These are phyloP conservation scores for Calcarius lapponicus DNA, from an alignment of 2,797 vertebrate genomes.

Conservation along the genomic window DNA sequence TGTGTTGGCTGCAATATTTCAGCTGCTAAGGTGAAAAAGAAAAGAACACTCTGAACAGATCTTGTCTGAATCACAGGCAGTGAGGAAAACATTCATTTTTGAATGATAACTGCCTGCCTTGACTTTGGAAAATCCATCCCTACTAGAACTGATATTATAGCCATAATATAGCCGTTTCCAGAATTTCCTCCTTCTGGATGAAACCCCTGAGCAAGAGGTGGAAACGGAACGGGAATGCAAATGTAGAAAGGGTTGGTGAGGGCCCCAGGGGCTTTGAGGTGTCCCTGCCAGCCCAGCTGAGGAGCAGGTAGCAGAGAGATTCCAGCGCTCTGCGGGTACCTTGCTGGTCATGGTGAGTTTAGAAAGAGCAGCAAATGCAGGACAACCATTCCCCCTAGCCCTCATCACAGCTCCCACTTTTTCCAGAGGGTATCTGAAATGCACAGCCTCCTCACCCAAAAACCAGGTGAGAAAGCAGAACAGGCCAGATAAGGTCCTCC, in stretches of 20 bases:
- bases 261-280: neutral
- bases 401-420: neutral
- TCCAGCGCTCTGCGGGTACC: neutral
- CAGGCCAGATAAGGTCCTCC: neutral
- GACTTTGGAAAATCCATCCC: neutral
- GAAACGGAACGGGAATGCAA: neutral
- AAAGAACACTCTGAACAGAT: neutral
- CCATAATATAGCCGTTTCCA: neutral
- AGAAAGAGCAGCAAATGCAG: neutral
- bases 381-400: accelerated
- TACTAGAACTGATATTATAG: neutral
- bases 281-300: neutral
- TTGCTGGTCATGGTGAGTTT: accelerated
- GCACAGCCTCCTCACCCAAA: neutral
- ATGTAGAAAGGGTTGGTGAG: neutral
- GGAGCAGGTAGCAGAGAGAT: neutral
- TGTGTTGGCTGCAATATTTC: neutral
- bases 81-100: neutral
- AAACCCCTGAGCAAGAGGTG: neutral
- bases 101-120: neutral
- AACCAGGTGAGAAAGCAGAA: neutral
- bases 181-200: neutral
- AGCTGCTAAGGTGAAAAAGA: neutral
- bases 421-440: neutral
- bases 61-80: neutral